These are phyloP conservation scores for Pristionchus entomophagus DNA, from an alignment of 2,888 invertebrate genomes.

Conservation along the genomic window DNA sequence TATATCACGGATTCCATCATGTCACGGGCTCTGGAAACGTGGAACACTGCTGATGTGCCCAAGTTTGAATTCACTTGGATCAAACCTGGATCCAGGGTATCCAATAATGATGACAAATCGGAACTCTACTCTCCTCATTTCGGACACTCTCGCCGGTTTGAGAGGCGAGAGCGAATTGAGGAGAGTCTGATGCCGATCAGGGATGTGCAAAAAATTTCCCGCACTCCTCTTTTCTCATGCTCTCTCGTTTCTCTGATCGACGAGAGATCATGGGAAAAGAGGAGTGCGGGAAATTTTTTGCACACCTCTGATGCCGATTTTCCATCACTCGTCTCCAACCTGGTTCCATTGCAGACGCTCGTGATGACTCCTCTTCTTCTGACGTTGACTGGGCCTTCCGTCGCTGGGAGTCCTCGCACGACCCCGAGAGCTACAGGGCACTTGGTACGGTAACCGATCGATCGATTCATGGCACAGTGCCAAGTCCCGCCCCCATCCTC, in stretches of 20 bases:
- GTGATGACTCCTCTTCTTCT: not conserved
- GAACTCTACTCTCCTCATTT: too few relatives aligned
- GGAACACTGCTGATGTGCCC: not conserved
- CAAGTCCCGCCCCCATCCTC: not conserved
- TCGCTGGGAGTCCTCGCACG: not conserved
- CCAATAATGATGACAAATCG: not conserved
- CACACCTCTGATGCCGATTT: too few relatives aligned
- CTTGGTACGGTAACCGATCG: not conserved
- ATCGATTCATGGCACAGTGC: not conserved
- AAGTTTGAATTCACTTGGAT: too few relatives aligned
- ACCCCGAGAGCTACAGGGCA: not conserved
- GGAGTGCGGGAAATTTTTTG: too few relatives aligned
- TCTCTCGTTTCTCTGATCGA: too few relatives aligned
- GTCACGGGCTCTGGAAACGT: not conserved
- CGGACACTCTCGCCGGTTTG: too few relatives aligned
- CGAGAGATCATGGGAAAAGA: too few relatives aligned
- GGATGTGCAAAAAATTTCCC: too few relatives aligned
- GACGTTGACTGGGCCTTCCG: not conserved
- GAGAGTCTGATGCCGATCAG: too few relatives aligned
- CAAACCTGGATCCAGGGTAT: not conserved
- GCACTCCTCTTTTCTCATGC: too few relatives aligned
- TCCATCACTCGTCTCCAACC: too few relatives aligned
- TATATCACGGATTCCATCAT: not conserved
- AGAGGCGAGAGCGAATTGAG: too few relatives aligned
- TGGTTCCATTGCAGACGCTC: not conserved